Percentiles rank a stretch among this genome's conserved stretches.
phyloP scores from a whole-genome alignment of 2,113 vertebrate genomes.

The Bufo gargarizans region DNA sequence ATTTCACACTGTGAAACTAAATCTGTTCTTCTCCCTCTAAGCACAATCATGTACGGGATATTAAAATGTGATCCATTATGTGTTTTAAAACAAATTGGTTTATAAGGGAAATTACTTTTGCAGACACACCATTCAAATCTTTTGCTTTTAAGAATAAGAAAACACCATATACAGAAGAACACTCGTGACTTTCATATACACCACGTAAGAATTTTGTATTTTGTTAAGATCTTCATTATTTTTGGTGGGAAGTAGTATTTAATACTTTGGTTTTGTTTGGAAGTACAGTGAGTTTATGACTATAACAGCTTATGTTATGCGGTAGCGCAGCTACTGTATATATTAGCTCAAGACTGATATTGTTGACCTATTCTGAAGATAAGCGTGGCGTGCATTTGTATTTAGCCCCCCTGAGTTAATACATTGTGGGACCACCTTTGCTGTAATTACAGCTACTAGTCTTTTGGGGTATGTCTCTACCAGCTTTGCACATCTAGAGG shows the following conservation, averaged over 20 bases:
- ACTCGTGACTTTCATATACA: not conserved
- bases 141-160: conserved; percentile 15
- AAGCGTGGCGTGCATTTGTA: no score
- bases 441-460: no score
- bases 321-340: not conserved
- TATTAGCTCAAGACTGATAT: not conserved
- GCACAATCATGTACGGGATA: conserved; percentile 54
- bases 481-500: no score
- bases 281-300: not conserved
- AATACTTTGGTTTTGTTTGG: not conserved
- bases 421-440: no score
- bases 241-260: not conserved
- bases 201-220: not conserved
- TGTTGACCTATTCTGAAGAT: no score
- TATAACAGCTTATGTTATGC: not conserved
- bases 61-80: conserved; percentile 59
- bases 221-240: not conserved
- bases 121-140: conserved; percentile 25
- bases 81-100: conserved; percentile 59
- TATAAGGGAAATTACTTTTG: conserved; percentile 53
- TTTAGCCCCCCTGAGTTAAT: no score
- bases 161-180: conserved; percentile 2
- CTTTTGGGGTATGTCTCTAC: no score
- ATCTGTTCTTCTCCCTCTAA: conserved; percentile 36
- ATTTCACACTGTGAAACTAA: conserved; percentile 47